Evolutionary conservation across 2,797 vertebrate species (phyloP), one percentile per base, ranked within the genome.

Genomic region (Danio choprae): DNA sequence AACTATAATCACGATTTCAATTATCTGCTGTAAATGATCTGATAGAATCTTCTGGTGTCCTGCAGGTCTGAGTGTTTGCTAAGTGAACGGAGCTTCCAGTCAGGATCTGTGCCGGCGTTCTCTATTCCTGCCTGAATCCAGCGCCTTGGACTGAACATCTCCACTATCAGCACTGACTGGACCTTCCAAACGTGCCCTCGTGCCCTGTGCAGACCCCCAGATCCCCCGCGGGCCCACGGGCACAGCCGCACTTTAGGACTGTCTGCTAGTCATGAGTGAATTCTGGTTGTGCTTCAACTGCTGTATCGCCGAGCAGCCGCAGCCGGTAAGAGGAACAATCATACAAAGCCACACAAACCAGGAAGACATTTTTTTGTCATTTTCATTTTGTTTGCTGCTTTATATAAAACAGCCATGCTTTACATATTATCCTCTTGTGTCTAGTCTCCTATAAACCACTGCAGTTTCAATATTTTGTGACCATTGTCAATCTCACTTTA

Each of bases 251-350:
- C 82, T 89, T 88, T 90, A 89, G 90, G 87, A 92, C 89, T 20
- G 41, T 48, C 41, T 92, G 60, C 90, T 88, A 87, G 88, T 84
- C 85, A 96, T 96, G 95, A 96, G 95, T 85, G 95, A 96, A 72
- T 96, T 96, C 89, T 96, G 95, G 95, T 90, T 96, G 90, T 96
- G 95, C 89, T 96, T 96, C 94, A 96, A 96, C 94, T 96, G 95
- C 95, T 96, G 95, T 89, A 96, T 96, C 77, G 94, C 95, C 55
- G 95, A 96, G 74, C 95, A 96, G 88, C 95, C 95, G 69, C 95
- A 96, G 85, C 95, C 95, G 87, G 92, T 97, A 93, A 97, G 95
- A 94, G 22, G 15, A 60, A n/a, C 36, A 29, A 2, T 11, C 15
- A 55, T 43, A 38, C 64, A 38, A 80, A 59, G 59, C 48, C 56